A percentile compares a stretch with the other conserved stretches of the same genome.
These are phyloP conservation scores for Athripsodes cinereus DNA, from an alignment of 2,888 invertebrate genomes.

Conservation along the genomic window DNA sequence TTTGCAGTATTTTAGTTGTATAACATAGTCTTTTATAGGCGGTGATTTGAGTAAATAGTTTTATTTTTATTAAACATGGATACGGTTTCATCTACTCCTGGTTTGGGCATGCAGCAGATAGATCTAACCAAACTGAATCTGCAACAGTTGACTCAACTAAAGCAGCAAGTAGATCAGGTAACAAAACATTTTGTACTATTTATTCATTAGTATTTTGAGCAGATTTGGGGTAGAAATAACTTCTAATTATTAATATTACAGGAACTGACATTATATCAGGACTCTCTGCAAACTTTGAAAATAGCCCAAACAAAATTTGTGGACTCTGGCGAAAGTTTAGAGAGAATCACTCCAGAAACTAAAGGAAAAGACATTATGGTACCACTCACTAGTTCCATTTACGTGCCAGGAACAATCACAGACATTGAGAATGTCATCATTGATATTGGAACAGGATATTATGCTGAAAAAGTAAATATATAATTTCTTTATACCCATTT, in stretches of 20 bases:
- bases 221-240: neutral
- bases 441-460: slow-evolving; percentile 97
- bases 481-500: neutral
- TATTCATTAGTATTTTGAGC: neutral
- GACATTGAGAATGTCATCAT: slow-evolving; percentile 85
- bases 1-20: no score
- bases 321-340: slow-evolving; percentile 78
- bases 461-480: slow-evolving; percentile 75
- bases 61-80: slow-evolving; percentile 15
- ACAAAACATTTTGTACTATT: slow-evolving; percentile 13
- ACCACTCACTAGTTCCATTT: slow-evolving; percentile 95
- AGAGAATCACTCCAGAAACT: slow-evolving; percentile 68
- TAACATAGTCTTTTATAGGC: no score
- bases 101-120: slow-evolving; percentile 66
- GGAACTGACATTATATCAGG: slow-evolving; percentile 85
- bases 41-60: no score
- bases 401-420: slow-evolving; percentile 84
- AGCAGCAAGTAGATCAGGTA: slow-evolving; percentile 84
- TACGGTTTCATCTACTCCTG: slow-evolving; percentile 41
- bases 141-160: slow-evolving; percentile 75
- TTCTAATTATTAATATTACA: slow-evolving; percentile 44
- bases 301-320: slow-evolving; percentile 86
- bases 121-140: slow-evolving; percentile 75
- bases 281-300: slow-evolving; percentile 83
- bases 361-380: slow-evolving; percentile 84